These are phyloP conservation scores for Acleris cristana DNA, from an alignment of 2,888 invertebrate species.

Conservation along the genomic window DNA sequence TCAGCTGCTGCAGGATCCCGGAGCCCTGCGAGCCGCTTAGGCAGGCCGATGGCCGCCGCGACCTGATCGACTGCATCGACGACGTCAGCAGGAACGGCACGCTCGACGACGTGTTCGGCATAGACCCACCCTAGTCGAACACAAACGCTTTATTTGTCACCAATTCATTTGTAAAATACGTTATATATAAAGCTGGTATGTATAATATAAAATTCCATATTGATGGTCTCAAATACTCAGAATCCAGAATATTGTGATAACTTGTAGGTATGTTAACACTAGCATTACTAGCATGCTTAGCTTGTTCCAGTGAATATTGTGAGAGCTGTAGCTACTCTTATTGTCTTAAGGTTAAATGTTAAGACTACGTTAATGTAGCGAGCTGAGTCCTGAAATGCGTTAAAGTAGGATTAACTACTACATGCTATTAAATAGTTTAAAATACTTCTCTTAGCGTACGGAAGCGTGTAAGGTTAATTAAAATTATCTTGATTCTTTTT, in stretches of 20 bases:
- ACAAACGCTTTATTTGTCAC: conserved; percentile 19
- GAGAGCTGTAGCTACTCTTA: background rate
- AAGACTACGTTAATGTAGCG: background rate
- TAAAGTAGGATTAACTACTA: conserved; percentile 42
- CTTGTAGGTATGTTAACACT: background rate
- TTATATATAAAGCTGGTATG: too few relatives aligned
- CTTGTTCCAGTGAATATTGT: too few relatives aligned
- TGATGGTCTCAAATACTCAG: background rate
- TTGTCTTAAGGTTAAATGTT: background rate
- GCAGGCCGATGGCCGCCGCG: conserved; percentile 87
- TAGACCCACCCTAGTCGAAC: conserved; percentile 90
- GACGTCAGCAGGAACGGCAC: conserved; percentile 92
- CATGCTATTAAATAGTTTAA: conserved; percentile 46
- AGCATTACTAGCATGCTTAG: background rate
- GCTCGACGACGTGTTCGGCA: conserved; percentile 95
- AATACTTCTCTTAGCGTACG: conserved; percentile 48
- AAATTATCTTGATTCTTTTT: conserved; percentile 49
- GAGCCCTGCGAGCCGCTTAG: conserved; percentile 89
- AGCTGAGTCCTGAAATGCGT: conserved; percentile 14
- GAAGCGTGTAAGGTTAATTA: conserved; percentile 59
- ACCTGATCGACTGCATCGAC: conserved; percentile 85
- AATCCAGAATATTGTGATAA: too few relatives aligned
- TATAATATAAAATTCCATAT: background rate
- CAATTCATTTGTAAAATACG: too few relatives aligned
- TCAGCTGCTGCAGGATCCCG: conserved; percentile 93